These are phyloP conservation scores for Zosterops borbonicus DNA, from an alignment of 2,113 vertebrate genomes.

Conservation along the genomic window DNA sequence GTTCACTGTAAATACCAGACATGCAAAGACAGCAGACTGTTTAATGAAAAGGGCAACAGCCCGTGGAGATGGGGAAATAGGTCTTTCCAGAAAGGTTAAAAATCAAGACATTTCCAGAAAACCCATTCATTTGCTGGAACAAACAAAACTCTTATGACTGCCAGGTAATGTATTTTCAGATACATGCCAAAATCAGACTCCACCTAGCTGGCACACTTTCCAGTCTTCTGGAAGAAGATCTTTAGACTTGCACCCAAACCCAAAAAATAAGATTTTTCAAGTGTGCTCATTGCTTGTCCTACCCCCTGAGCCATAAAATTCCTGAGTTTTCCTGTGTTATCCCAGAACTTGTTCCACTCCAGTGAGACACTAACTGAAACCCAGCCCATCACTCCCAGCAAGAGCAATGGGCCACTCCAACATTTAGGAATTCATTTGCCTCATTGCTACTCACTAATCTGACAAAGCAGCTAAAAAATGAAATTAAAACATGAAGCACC, in stretches of 20 bases:
- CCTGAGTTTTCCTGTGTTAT: not conserved
- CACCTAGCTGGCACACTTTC: not conserved
- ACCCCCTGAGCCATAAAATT: not conserved
- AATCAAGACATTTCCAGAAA: not conserved
- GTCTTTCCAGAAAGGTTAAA: not conserved
- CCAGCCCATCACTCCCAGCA: not conserved
- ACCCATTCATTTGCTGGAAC: not conserved
- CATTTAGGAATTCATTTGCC: not conserved
- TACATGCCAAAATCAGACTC: not conserved
- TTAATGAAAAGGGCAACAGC: not conserved
- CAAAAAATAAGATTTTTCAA: not conserved
- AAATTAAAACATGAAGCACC: conserved; percentile 20
- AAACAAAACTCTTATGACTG: not conserved
- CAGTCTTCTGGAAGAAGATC: not conserved
- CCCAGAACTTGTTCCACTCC: not conserved
- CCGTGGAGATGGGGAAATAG: not conserved
- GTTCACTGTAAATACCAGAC: not conserved
- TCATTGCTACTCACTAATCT: not conserved
- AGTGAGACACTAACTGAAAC: not conserved
- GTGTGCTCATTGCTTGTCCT: fast-evolving
- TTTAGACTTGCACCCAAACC: not conserved
- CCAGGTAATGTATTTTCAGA: not conserved
- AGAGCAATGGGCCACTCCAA: not conserved
- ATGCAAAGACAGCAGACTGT: not conserved
- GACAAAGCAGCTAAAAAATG: not conserved